Evolutionary conservation across 1,140 invertebrate genomes (phyloP).

Genomic region (Hycleus cichorii): DNA sequence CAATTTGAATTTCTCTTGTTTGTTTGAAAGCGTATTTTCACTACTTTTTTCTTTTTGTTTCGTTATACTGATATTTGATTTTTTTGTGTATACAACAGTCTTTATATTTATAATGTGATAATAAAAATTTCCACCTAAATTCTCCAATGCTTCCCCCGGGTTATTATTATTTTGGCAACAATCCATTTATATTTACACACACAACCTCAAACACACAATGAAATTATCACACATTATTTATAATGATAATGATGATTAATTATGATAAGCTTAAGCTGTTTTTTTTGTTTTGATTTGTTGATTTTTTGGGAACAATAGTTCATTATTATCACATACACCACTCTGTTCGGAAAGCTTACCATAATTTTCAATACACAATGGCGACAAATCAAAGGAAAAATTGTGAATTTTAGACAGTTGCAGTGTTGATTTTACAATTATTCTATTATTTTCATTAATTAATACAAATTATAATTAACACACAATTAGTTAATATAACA

Average conservation of each 20-base stretch:
- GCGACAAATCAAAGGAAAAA: too few species aligned
- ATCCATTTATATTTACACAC: neutral
- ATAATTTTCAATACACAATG: too few species aligned
- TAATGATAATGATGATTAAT: neutral
- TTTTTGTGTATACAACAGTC: slow-evolving; percentile 16
- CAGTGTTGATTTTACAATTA: too few species aligned
- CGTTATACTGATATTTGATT: slow-evolving; percentile 16
- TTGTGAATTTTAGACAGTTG: too few species aligned
- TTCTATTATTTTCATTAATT: too few species aligned
- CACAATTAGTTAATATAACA: too few species aligned
- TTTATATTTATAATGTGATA: slow-evolving; percentile 13
- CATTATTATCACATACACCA: too few species aligned
- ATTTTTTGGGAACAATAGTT: too few species aligned
- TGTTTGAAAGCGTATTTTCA: slow-evolving; percentile 8
- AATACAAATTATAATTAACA: too few species aligned
- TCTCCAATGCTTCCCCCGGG: neutral
- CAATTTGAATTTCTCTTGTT: neutral
- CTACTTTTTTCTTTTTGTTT: slow-evolving; percentile 5
- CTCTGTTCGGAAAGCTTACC: too few species aligned
- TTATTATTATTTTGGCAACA: neutral
- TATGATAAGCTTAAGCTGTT: neutral
- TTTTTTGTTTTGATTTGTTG: neutral
- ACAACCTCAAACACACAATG: neutral
- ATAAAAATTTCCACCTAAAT: slow-evolving; percentile 3
- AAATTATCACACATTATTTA: neutral